Base-by-base conservation (phyloP, 2,113 vertebrate genomes). In the cat (Felis catus) region DNA sequence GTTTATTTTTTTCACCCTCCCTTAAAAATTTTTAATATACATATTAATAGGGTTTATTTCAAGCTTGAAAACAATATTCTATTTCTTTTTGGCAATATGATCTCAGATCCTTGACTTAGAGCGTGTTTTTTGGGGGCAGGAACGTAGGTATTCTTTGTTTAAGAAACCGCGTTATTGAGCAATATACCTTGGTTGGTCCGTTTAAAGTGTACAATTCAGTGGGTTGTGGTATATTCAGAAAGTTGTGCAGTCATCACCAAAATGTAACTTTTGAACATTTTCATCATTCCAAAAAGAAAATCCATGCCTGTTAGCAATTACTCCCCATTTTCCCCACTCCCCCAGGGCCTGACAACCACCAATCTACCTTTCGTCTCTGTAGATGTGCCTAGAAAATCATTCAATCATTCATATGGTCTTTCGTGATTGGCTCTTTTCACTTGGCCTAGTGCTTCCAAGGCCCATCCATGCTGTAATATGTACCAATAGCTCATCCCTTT, bases 1-100 rank as follows among this genome's bases (percentile, higher is more conserved):
- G 48, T 78, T 48, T 48, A 48, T 18, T 48, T 76, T 78, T 78
- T 78, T 78, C 41, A 78, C 14, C 25, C 27, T 78, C 4, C 41
- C 27, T 61, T 61, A 9, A 61, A 61, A 61, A 23, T 88, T 82
- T 76, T 92, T 97, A 78, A 61, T 29, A 45, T 73, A 45, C 23
- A 66, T 55, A 65, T 16, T 36, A 83, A 53, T 86, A 8, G 16
- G 10, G 33, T 83, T 95, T 61, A 36, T 86, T 86, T 97, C 66
- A 96, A 93, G 31, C 23, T 94, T 65, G 39, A 78, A 90, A 94
- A 58, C 8, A 74, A 76, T 51, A 89, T 86, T 86, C 19, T 85
- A 41, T 74, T 79, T 78, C 10, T 33, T 65, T 71, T 97, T 94
- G 88, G 55, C 65, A 94, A 53, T 11, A 68, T 95, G 33, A 80